A percentile compares a stretch with the other conserved stretches of the same genome.
These are phyloP conservation scores for Clitarchus hookeri DNA, from an alignment of 2,888 invertebrate genomes.

Conservation along the genomic window DNA sequence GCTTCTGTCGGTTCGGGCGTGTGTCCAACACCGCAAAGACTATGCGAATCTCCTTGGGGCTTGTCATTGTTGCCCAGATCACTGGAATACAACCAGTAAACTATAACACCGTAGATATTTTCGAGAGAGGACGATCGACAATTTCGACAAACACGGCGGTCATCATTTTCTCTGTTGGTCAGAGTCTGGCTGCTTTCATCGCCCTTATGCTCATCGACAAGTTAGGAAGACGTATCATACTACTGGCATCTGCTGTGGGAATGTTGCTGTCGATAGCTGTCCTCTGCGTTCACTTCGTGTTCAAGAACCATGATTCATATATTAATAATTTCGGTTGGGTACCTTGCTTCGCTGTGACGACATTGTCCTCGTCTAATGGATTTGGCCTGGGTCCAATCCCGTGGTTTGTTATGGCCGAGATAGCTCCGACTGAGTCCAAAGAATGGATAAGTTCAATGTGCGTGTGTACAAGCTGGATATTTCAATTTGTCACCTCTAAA, in stretches of 20 bases:
- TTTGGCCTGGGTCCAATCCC: not conserved
- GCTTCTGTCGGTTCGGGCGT: not conserved
- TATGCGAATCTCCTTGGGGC: not conserved
- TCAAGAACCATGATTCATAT: not conserved
- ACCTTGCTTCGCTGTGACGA: not conserved
- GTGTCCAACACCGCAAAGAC: not conserved
- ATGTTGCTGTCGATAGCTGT: not conserved
- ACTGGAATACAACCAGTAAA: not conserved
- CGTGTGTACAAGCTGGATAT: not conserved
- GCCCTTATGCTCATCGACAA: not conserved
- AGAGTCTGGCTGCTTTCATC: not conserved
- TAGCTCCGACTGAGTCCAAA: not conserved
- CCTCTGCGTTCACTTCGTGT: not conserved
- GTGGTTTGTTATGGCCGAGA: not conserved
- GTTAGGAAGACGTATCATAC: not conserved
- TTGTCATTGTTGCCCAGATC: not conserved
- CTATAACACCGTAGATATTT: not conserved
- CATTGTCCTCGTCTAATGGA: not conserved
- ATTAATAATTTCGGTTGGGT: not conserved
- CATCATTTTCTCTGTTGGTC: not conserved
- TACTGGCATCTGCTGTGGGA: not conserved
- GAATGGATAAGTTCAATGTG: not conserved
- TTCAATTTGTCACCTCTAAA: not conserved
- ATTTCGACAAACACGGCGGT: not conserved
- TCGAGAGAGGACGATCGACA: not conserved